Evolutionary conservation across 2,888 invertebrate genomes (phyloP), one percentile per base, ranked within the genome.

Genomic region (Xylota sylvarum): DNA sequence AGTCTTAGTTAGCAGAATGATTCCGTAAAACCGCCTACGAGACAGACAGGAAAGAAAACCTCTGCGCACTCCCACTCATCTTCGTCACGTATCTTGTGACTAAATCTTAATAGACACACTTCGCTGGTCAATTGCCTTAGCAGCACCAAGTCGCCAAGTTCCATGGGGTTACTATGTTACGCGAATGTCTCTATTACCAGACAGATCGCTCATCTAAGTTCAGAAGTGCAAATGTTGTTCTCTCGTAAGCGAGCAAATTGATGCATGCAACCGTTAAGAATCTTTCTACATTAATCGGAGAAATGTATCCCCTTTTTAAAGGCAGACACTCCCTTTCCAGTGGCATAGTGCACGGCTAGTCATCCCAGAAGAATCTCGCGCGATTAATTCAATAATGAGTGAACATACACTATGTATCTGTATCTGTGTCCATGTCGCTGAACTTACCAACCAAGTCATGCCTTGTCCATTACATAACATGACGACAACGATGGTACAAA

Each of bases 141-240:
- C 78, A 55, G 67, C 67, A 67, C 46, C 78, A 67, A 73, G 67
- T 58, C 74, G 23, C 52, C 74, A 35, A 37, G 37, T 2, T 4
- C 27, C 84, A 74, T 35, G 79, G 23, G 84, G 84, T 84, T 84
- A 84, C 84, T 84, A 62, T 84, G 79, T 79, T 79, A 84, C 64
- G 37, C 78, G 73, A 62, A 40, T 62, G 32, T 40, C 67, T 60
- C 27, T 48, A 60, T 37, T 50, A 10, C 37, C 52, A 48, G 65
- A 74, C 73, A 17, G 12, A 27, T 23, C 50, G 23, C 62, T 4
- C 60, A 67, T 62, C 35, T 35, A 10, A 60, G 77, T 72, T 72
- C 83, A 78, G 67, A 56, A 73, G 78, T 84, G 73, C 67, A 78
- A 73, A 65, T 52, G 43, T 43, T 37, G 35, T 58, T 58, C 48